Evolutionary conservation across 30 jellyfish, hydroid and myxozoan species (phyloP).

Genomic region (Turritopsis rubra): DNA sequence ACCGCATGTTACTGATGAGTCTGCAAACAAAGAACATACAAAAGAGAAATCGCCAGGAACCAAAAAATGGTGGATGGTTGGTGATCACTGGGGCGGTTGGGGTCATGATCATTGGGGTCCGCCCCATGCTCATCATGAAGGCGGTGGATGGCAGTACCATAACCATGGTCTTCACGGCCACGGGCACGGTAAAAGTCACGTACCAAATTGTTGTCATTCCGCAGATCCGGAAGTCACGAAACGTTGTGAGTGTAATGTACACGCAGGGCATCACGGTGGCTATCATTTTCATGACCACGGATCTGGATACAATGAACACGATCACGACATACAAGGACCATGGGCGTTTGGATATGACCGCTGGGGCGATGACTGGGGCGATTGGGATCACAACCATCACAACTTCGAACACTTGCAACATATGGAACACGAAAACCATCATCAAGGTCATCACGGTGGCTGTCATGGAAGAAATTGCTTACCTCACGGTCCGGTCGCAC

Average conservation of each 20-base stretch:
- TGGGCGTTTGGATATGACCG: constrained; percentile 96
- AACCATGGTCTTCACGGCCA: constrained; percentile 80
- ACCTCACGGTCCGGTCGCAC: constrained; percentile 13
- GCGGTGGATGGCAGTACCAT: constrained; percentile 98
- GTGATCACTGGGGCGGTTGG: constrained; percentile 98
- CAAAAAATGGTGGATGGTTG: constrained; percentile 99
- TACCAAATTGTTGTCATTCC: constrained; percentile 48
- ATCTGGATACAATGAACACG: constrained; percentile 58
- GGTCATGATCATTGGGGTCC: constrained; percentile 96
- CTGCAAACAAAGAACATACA: constrained; percentile 13
- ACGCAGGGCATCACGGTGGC: constrained; percentile 61
- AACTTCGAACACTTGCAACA: constrained; percentile 68
- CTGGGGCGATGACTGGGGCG: constrained; percentile 97
- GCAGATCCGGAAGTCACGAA: constrained; percentile 28
- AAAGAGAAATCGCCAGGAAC: constrained; percentile 10
- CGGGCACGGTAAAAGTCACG: constrained; percentile 54
- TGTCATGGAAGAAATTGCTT: constrained; percentile 56
- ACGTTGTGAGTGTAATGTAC: constrained; percentile 30
- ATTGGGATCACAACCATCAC: constrained; percentile 96
- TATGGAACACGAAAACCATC: constrained; percentile 55
- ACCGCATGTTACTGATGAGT: constrained; percentile 30
- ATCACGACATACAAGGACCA: constrained; percentile 86
- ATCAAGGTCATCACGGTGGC: constrained; percentile 40
- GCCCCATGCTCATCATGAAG: constrained; percentile 80
- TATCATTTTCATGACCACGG: constrained; percentile 93